These are phyloP conservation scores for Aotus griseimembra DNA, from an alignment of 2,797 vertebrate species.

Conservation along the genomic window DNA sequence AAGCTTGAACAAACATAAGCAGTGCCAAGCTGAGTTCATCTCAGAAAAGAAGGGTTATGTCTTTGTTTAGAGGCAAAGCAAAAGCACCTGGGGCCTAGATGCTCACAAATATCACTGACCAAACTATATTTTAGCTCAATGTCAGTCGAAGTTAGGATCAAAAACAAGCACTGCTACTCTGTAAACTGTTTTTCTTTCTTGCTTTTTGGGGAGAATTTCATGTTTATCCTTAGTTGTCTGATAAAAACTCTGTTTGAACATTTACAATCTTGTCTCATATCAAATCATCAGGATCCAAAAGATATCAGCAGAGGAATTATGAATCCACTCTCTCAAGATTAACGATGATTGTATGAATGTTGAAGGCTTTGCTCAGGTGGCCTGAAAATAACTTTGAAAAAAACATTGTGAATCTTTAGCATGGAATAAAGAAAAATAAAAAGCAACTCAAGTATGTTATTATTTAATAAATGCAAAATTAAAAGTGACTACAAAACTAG, in stretches of 20 bases:
- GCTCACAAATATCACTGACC: not conserved
- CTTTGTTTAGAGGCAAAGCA: not conserved
- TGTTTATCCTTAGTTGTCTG: not conserved
- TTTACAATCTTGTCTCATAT: not conserved
- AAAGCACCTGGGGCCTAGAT: not conserved
- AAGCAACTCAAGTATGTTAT: not conserved
- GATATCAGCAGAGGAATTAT: accelerated
- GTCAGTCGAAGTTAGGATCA: not conserved
- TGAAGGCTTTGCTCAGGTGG: not conserved
- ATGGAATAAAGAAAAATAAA: not conserved
- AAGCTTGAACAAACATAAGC: not conserved
- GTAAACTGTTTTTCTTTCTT: not conserved
- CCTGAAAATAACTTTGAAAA: not conserved
- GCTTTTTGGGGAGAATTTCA: not conserved
- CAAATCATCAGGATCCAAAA: accelerated
- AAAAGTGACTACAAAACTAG: not conserved
- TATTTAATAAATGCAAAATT: not conserved
- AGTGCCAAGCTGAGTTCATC: no score
- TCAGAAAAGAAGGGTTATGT: not conserved
- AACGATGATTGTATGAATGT: accelerated
- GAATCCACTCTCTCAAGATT: accelerated
- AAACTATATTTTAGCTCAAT: not conserved
- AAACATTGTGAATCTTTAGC: not conserved
- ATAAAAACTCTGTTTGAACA: not conserved
- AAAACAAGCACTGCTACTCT: not conserved